phyloP scores from a whole-genome alignment of 2,797 vertebrate species.

The Neoniphon sammara region DNA sequence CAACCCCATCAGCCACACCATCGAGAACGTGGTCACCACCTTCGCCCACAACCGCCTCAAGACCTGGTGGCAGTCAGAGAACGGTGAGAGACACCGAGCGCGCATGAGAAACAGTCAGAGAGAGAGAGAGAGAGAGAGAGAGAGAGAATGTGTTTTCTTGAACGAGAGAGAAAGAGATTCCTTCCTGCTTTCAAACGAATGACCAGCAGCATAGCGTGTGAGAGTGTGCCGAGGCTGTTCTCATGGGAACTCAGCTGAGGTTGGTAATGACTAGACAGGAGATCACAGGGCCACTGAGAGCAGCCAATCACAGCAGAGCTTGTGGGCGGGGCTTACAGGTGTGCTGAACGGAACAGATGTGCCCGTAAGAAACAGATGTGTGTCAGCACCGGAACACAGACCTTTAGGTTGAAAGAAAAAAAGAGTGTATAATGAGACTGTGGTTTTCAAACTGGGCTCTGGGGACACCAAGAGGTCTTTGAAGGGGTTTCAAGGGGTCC shows the following conservation, averaged over 20 bases:
- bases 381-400: constrained; percentile 41
- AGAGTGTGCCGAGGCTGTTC: constrained; percentile 40
- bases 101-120: constrained; percentile 6
- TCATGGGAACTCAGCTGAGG: constrained; percentile 57
- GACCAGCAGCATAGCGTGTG: constrained; percentile 28
- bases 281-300: constrained; percentile 61
- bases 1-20: constrained; percentile 87
- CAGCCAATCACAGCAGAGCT: constrained; percentile 46
- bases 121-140: not conserved
- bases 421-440: constrained; percentile 51
- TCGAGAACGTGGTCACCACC: constrained; percentile 95
- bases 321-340: constrained; percentile 56
- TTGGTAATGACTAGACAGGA: constrained; percentile 72
- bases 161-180: constrained; percentile 15
- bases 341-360: constrained; percentile 76
- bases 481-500: not conserved
- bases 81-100: constrained; percentile 90
- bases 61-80: constrained; percentile 99
- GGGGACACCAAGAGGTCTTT: no score
- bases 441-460: no score
- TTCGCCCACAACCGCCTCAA: constrained; percentile 94
- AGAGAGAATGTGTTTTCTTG: not conserved
- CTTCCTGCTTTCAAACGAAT: constrained; percentile 2
- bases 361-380: constrained; percentile 64
- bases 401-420: constrained; percentile 22